A percentile compares a stretch with the other conserved stretches of the same genome.
Conservation (phyloP, 2,888 invertebrate species). For the Microctonus hyperodae region DNA sequence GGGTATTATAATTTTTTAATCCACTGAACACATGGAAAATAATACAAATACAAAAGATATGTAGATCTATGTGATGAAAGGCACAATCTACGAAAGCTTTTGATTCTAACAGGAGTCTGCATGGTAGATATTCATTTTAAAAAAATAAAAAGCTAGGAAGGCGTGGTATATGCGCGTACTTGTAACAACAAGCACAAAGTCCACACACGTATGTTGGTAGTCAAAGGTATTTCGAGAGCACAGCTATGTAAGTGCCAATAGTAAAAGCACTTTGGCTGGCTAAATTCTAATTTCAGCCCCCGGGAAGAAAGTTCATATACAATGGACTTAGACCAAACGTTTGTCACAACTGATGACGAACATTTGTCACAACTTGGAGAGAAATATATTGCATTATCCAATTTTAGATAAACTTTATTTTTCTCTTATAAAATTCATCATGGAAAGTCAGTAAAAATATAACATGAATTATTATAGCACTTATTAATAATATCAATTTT, state of each 20-base stretch:
- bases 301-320: neutral
- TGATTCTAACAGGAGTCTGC: neutral
- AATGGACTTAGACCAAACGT: neutral
- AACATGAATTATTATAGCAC: too few relatives aligned
- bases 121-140: neutral
- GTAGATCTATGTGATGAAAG: neutral
- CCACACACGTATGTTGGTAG: neutral
- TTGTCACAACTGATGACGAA: neutral
- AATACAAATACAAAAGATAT: too few relatives aligned
- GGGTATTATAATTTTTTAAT: too few relatives aligned
- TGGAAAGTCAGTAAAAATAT: too few relatives aligned
- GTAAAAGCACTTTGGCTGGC: neutral
- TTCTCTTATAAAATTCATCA: too few relatives aligned
- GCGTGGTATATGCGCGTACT: neutral
- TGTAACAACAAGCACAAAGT: neutral
- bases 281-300: neutral
- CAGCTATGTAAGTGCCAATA: neutral
- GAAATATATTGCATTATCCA: neutral
- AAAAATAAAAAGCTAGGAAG: neutral
- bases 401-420: neutral
- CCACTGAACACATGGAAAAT: neutral
- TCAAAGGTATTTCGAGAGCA: slow-evolving; percentile 2
- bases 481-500: too few relatives aligned
- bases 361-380: neutral
- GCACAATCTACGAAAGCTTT: neutral